These are phyloP conservation scores for Phrynosoma platyrhinos DNA, from an alignment of 2,113 vertebrate species.

Conservation along the genomic window DNA sequence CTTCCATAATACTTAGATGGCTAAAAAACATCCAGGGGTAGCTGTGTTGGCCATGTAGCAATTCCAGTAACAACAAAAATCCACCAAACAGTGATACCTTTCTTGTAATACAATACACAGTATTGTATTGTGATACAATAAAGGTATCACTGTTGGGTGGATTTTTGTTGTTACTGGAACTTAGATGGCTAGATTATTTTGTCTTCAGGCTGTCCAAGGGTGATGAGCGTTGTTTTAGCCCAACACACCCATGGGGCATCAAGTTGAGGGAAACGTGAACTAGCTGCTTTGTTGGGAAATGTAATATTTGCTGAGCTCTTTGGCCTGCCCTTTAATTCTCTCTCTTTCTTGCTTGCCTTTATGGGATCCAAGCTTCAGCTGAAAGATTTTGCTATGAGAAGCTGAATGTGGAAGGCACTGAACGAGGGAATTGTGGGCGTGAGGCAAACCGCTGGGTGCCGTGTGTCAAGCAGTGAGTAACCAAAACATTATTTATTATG, in stretches of 20 bases:
- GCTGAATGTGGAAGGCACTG: constrained; percentile 93
- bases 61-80: too few species aligned
- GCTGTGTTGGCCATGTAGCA: too few species aligned
- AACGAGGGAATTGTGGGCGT: constrained; percentile 93
- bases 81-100: too few species aligned
- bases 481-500: background rate
- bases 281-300: background rate
- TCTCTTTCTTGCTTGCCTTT: background rate
- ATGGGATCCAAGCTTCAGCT: constrained; percentile 79
- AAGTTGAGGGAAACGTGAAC: background rate
- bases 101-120: too few species aligned
- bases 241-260: background rate
- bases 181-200: too few species aligned
- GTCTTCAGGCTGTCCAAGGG: too few species aligned
- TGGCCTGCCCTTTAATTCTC: background rate
- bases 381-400: constrained; percentile 97
- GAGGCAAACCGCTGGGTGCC: constrained; percentile 89
- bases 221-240: background rate
- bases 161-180: too few species aligned
- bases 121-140: too few species aligned
- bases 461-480: constrained; percentile 94
- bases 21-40: too few species aligned
- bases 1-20: too few species aligned
- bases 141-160: too few species aligned
- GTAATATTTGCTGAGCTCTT: background rate